phyloP scores from a whole-genome alignment of 2,113 vertebrate species.

The Mus musculus region GRCm39 chrX:47884501-47885000 shows the following conservation, averaged over 20 bases:
- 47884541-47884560: not conserved
- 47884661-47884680: not conserved
- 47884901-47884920: not conserved
- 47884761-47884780: slow-evolving; percentile 3
- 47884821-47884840: not conserved
- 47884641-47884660: not conserved
- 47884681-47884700: not conserved
- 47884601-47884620: not conserved
- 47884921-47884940: not conserved
- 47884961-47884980: not conserved
- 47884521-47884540: not conserved
- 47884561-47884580: not conserved
- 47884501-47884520: not conserved
- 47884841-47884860: too few relatives aligned
- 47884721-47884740: not conserved
- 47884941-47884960: slow-evolving; percentile 50
- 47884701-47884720: not conserved
- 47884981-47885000: slow-evolving; percentile 48
- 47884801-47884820: not conserved
- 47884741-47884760: not conserved
- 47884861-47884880: too few relatives aligned
- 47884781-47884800: slow-evolving; percentile 28
- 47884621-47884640: not conserved
- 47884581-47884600: not conserved
- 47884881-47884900: too few relatives aligned